Base-by-base conservation (phyloP, 1,140 invertebrate genomes). In the Ruditapes philippinarum region DNA sequence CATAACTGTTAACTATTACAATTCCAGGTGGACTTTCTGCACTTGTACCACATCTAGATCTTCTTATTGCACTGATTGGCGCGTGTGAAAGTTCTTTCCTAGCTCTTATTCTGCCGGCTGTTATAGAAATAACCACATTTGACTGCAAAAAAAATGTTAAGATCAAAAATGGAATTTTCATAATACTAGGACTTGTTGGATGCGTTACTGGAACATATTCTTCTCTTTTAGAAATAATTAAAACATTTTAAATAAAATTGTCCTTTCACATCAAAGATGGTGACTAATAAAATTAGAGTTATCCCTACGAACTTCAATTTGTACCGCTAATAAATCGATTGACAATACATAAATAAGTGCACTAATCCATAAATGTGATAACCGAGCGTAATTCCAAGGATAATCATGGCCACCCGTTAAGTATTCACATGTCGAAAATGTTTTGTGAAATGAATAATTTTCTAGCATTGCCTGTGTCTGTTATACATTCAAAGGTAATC, bases 101-200 rank as follows among this genome's bases (percentile, higher is more conserved):
- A 80, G 98, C 98, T 0, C 96, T 99, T 0, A 98, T 99, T 91
- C 98, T 99, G 91, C 98, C 98, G 73, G 98, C 98, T 0, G 95
- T 99, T 22, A 98, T 99, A 84, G 98, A 99, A 95, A 97, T 98
- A 22, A 96, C 98, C 83, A 96, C 96, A 12, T 95, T 95, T 88
- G 65, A 65, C 0, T 49, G 91, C 12, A 88, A 76, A 19, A 70
- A 40, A 54, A 76, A 91, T 54, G 82, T 76, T 0, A 36, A 94
- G 11, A 62, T 93, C 0, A 95, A 95, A 89, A 91, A 95, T 79
- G 31, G 94, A 14, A 38, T 92, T 12, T 94, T 96, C 45, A 68
- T 93, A 31, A 0, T 93, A 2, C 88, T 96, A 87, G 95, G 95
- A 38, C 11, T 95, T 0, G 31, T 94, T 31, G 95, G 95, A 11